Base-by-base conservation (phyloP, 1,140 invertebrate genomes). In the Solenopsis invicta region DNA sequence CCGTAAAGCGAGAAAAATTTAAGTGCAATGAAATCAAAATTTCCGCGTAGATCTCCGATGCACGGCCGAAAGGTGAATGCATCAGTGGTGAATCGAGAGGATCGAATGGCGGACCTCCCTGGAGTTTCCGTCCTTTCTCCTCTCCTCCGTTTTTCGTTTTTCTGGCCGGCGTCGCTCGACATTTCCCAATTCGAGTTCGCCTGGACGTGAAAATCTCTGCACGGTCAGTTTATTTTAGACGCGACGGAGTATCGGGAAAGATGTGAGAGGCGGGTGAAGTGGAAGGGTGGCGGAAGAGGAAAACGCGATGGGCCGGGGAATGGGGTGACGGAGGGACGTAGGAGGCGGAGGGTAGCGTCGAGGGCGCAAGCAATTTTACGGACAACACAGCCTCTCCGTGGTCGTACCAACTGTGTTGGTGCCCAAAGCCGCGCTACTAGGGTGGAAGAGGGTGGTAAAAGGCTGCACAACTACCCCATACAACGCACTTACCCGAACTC, bases 361-460 rank as follows among this genome's bases (percentile, higher is more conserved):
- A 87, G 92, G 89, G 91, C 88, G 86, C 88, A 89, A 92, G 91
- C 91, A 92, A 93, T 93, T 92, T 92, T 88, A 92, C 89, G 92
- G 92, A 89, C 91, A 92, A 85, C 91, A 89, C 88, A 71, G 84
- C 82, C 88, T 89, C 88, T 85, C 66, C 59, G 87, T 71, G 75
- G 87, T 84, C 75, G 81, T 85, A 85, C 86, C 61, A 77, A 85
- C 69, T 85, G 48, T 84, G 80, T 72, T 59, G 72, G 86, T 85
- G 72, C 50, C 72, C 56, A 59, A 78, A 89, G 78, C 81, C 76
- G 72, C 67, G 78, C 41, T 74, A 89, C 86, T 61, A 66, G 81
- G 90, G 82, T 90, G 87, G 91, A 90, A 82, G 85, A 90, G 90
- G 91, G 90, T 91, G 84, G 90, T 93, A 92, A 92, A 93, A 93